Evolutionary conservation across 2,888 invertebrate genomes (phyloP).

Genomic region (Rotaria socialis): DNA sequence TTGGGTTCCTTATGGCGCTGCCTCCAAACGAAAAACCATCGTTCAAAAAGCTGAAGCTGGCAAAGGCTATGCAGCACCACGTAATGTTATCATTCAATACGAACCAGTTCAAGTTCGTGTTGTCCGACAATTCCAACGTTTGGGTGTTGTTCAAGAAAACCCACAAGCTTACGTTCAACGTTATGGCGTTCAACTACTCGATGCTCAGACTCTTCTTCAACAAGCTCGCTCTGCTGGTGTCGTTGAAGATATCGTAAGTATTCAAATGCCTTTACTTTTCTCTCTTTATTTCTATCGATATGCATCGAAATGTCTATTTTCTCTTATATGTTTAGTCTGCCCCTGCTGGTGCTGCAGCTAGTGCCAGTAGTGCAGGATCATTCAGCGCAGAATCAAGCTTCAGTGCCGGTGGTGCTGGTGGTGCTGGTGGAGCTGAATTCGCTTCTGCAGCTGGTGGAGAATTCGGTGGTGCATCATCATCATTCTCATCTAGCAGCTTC

Average conservation of each 20-base stretch:
- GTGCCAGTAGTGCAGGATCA: background rate
- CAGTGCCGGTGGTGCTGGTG: background rate
- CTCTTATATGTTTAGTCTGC: background rate
- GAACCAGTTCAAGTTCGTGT: constrained; percentile 40
- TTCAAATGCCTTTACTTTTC: background rate
- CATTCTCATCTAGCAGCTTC: background rate
- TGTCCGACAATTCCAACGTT: constrained; percentile 38
- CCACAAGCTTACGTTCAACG: constrained; percentile 38
- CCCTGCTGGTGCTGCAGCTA: background rate
- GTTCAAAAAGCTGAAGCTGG: constrained; percentile 37
- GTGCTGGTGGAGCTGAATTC: background rate
- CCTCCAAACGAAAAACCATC: constrained; percentile 38
- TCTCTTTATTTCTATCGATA: background rate
- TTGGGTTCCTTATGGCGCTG: constrained; percentile 41
- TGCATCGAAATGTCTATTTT: background rate
- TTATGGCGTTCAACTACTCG: constrained; percentile 24
- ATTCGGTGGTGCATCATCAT: background rate
- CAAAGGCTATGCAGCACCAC: constrained; percentile 24
- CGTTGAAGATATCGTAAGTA: constrained; percentile 30
- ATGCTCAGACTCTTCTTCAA: background rate
- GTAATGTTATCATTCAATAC: constrained; percentile 45
- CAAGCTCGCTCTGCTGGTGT: constrained; percentile 33
- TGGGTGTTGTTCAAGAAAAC: constrained; percentile 40
- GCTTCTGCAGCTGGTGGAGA: background rate
- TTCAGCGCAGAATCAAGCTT: background rate